A percentile compares a stretch with the other conserved stretches of the same genome.
phyloP scores from a whole-genome alignment of 2,113 vertebrate genomes.

The Oncorhynchus gorbuscha region DNA sequence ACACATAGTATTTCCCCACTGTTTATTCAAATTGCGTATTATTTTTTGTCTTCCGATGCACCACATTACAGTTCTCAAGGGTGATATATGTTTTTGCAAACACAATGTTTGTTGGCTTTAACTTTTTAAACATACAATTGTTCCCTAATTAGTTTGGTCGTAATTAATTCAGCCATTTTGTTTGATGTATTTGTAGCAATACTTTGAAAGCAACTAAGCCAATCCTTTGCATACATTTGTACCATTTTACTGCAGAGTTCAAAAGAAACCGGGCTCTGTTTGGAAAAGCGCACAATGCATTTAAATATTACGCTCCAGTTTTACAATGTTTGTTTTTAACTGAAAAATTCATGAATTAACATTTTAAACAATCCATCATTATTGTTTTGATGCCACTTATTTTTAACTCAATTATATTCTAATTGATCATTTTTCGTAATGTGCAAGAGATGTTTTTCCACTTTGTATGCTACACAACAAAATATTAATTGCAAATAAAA shows the following conservation, averaged over 20 bases:
- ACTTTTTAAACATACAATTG: constrained; percentile 79
- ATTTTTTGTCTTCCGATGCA: constrained; percentile 34
- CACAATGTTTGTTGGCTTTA: constrained; percentile 65
- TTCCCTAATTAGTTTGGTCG: constrained; percentile 73
- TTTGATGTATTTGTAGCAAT: constrained; percentile 70
- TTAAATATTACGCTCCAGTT: constrained; percentile 77
- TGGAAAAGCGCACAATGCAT: constrained; percentile 64
- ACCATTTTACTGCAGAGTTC: constrained; percentile 72
- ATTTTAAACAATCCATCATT: constrained; percentile 73
- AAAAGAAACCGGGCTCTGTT: constrained; percentile 72
- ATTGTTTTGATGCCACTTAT: constrained; percentile 72
- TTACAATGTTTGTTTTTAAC: constrained; percentile 72
- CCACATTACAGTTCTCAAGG: constrained; percentile 51
- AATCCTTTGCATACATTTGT: constrained; percentile 71
- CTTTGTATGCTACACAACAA: constrained; percentile 75
- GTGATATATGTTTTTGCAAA: constrained; percentile 49
- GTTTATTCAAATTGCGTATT: constrained; percentile 52
- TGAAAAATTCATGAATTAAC: constrained; percentile 74
- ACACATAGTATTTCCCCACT: neutral
- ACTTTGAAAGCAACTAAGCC: constrained; percentile 65
- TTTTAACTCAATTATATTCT: constrained; percentile 79
- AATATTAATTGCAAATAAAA: constrained; percentile 74
- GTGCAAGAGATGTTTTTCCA: constrained; percentile 60
- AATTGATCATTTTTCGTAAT: constrained; percentile 77
- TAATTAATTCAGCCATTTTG: constrained; percentile 71